Evolutionary conservation across 2,797 vertebrate genomes (phyloP).

Genomic region (Pangasius larnaudii): DNA sequence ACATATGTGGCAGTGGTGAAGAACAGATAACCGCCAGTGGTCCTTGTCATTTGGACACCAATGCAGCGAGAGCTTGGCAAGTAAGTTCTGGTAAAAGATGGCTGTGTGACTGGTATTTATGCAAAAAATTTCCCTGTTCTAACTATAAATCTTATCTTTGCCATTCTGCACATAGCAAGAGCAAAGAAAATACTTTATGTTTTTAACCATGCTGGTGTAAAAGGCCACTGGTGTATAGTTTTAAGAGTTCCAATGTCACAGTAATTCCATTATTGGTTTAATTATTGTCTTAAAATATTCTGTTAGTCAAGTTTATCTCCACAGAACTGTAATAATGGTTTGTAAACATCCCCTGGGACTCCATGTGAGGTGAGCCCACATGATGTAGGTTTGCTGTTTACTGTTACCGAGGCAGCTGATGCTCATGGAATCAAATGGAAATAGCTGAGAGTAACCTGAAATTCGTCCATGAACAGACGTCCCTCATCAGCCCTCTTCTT

Average conservation of each 20-base stretch:
- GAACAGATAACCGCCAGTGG: background rate
- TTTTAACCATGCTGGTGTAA: background rate
- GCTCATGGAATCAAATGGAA: background rate
- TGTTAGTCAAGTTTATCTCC: background rate
- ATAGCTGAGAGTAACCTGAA: slow-evolving; percentile 81
- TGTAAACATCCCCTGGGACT: background rate
- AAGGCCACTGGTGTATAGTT: background rate
- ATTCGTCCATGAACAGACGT: slow-evolving; percentile 93
- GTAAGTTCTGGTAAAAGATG: background rate
- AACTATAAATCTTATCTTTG: background rate
- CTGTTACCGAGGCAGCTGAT: background rate
- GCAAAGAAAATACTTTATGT: background rate
- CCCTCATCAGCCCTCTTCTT: slow-evolving; percentile 92
- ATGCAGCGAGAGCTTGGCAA: background rate
- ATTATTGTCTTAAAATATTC: background rate
- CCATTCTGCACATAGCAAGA: background rate
- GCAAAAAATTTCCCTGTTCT: background rate
- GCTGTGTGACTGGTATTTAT: background rate
- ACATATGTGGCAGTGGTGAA: background rate
- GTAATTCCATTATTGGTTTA: background rate
- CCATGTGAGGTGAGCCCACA: no score
- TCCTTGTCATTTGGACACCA: background rate
- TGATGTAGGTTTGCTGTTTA: background rate
- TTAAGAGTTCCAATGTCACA: background rate
- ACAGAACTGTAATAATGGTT: background rate